Evolutionary conservation across 2,797 vertebrate species (phyloP).

Genomic region (Knipowitschia caucasica): DNA sequence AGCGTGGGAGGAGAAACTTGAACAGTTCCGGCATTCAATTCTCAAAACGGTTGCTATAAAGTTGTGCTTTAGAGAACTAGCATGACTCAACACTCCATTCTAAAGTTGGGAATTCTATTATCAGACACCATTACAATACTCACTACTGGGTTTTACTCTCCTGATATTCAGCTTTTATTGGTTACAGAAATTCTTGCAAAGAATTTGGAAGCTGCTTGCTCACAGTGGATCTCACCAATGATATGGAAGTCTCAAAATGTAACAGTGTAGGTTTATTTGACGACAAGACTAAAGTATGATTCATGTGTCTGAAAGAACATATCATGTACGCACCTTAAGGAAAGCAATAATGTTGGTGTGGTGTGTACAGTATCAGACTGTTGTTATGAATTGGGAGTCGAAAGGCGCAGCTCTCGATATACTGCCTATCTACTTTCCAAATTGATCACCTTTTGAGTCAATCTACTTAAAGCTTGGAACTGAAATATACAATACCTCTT

Average conservation of each 20-base stretch:
- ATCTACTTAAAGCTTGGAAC: no score
- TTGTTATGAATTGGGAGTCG: no score
- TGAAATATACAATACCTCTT: no score
- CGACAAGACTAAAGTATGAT: neutral
- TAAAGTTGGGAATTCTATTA: slow-evolving; percentile 11
- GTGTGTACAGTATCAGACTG: no score
- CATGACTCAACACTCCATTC: slow-evolving; percentile 27
- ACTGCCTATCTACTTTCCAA: no score
- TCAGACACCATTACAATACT: slow-evolving; percentile 25
- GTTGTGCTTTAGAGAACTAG: slow-evolving; percentile 8
- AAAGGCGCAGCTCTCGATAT: no score
- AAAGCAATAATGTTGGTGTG: no score
- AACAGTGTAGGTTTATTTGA: neutral
- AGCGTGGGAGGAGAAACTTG: slow-evolving; percentile 25
- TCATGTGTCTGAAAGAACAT: neutral
- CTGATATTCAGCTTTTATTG: slow-evolving; percentile 4
- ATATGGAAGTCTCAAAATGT: neutral
- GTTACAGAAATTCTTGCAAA: slow-evolving; percentile 4
- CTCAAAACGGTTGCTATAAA: slow-evolving; percentile 6
- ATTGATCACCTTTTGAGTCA: no score
- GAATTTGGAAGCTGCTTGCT: neutral
- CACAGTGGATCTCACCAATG: neutral
- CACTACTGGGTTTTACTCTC: neutral
- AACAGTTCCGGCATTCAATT: slow-evolving; percentile 18
- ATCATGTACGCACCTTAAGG: no score